These are phyloP conservation scores for Kryptolebias ocellatus DNA, from an alignment of 2,797 vertebrate genomes.

Conservation along the genomic window DNA sequence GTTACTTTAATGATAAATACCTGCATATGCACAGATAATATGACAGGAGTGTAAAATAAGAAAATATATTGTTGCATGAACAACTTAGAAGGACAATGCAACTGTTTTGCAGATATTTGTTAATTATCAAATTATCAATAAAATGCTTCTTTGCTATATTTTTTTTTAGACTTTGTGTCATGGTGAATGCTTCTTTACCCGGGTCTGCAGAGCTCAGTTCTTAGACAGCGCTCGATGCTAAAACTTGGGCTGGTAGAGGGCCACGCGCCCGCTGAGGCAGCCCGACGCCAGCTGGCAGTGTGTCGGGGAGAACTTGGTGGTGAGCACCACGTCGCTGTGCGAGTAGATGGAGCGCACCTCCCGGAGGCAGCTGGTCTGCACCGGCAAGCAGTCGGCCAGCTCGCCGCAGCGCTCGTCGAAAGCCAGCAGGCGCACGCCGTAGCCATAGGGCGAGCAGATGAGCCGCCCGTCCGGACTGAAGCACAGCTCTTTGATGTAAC, in stretches of 20 bases:
- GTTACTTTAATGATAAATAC: background rate
- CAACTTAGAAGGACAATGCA: background rate
- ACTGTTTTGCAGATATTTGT: constrained; percentile 3
- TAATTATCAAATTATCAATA: background rate
- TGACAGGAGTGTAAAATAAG: too few relatives aligned
- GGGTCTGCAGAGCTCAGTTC: constrained; percentile 26
- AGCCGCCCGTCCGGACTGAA: constrained; percentile 98
- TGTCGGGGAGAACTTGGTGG: constrained; percentile 98
- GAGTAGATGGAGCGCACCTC: constrained; percentile 97
- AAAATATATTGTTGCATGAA: background rate
- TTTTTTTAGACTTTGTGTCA: constrained; percentile 2
- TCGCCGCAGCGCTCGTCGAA: constrained; percentile 92
- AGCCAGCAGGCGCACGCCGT: constrained; percentile 94
- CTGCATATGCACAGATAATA: background rate
- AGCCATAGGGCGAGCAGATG: constrained; percentile 97
- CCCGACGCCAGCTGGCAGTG: constrained; percentile 99
- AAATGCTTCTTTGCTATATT: background rate
- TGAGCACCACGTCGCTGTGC: constrained; percentile 97
- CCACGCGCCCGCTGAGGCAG: constrained; percentile 97
- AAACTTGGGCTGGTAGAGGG: constrained; percentile 99
- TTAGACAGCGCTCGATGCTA: constrained; percentile 65
- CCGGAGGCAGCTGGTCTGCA: constrained; percentile 89
- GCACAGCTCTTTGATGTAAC: constrained; percentile 98
- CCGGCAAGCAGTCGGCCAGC: constrained; percentile 93
- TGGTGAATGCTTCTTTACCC: constrained; percentile 12